Base-by-base conservation (phyloP, 2,113 vertebrate species). In the Diphyllodes magnificus region DNA sequence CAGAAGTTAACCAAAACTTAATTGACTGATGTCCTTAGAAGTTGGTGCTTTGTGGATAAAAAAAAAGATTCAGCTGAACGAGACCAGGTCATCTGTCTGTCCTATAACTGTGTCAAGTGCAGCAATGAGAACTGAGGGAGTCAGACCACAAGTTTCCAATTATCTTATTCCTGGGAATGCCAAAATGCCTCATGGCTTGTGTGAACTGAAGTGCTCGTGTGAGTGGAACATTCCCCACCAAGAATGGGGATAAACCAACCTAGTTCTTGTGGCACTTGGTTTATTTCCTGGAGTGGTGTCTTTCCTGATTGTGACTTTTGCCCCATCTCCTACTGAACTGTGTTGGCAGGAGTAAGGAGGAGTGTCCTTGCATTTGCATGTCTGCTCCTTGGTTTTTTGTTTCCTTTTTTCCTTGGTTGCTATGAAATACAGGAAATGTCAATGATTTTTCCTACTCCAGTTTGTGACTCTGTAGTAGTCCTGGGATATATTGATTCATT, bases 101-200 rank as follows among this genome's bases (percentile, higher is more conserved):
- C 65, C 44, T 59, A 4, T 18, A 35, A 22, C 50, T 6, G 1
- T 51, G n/a, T 57, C 35, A 71, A 51, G 28, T 71, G n/a, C 35
- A 75, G 1, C 8, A 16, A 22, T 60, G 57, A 78, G 24, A 59
- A 16, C 30, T 35, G 39, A 57, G 81, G 25, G 30, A 42, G 7
- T 42, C 8, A 16, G 35, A 24, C 18, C 1, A 2, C 13, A 22
- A 39, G 31, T 49, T 30, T 72, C 37, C 23, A 54, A 0, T 50
- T 30, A 11, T 12, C 49, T 69, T 72, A 11, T 64, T 72, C 6
- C 22, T 65, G 37, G 70, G 44, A 56, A 28, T 65, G 24, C 25
- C 22, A 68, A 3, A 42, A 22, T 9, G 4, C 35, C 25, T 80
- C 0, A 1, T 15, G 72, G 21, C 21, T 51, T 22, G 3, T 51